phyloP scores from a whole-genome alignment of 2,888 invertebrate genomes.

The Cerastis leucographa region DNA sequence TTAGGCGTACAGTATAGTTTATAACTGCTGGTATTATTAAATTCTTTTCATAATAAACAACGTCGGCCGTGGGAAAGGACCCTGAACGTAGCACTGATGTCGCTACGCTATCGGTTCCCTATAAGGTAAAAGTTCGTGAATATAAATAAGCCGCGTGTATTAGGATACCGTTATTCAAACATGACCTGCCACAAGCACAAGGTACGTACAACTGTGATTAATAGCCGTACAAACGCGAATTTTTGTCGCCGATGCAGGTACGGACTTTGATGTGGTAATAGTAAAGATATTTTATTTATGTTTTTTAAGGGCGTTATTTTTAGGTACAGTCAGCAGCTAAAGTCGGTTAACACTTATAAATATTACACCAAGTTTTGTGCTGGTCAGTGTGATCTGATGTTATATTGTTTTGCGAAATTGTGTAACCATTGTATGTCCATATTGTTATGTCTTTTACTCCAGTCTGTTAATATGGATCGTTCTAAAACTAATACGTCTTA shows the following conservation, averaged over 20 bases:
- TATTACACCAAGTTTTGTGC: too few species aligned
- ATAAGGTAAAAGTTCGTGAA: conserved; percentile 61
- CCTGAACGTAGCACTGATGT: conserved; percentile 11
- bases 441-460: too few species aligned
- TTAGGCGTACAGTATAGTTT: not conserved
- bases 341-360: too few species aligned
- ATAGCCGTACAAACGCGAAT: conserved; percentile 47
- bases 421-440: too few species aligned
- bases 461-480: too few species aligned
- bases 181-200: conserved; percentile 70
- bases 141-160: conserved; percentile 60
- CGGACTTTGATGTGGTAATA: conserved; percentile 5
- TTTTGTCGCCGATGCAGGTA: conserved; percentile 53
- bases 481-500: too few species aligned
- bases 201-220: conserved; percentile 68
- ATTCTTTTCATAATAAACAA: not conserved
- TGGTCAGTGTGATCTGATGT: too few species aligned
- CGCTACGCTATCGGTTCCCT: conserved; percentile 31
- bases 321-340: too few species aligned
- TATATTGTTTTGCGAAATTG: too few species aligned
- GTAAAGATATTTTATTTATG: not conserved
- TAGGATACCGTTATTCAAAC: conserved; percentile 63
- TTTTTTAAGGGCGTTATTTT: not conserved
- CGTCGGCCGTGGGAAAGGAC: conserved; percentile 39
- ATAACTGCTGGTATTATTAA: not conserved